phyloP scores from a whole-genome alignment of 1,140 invertebrate species.

The Drosophila navojoa region DNA sequence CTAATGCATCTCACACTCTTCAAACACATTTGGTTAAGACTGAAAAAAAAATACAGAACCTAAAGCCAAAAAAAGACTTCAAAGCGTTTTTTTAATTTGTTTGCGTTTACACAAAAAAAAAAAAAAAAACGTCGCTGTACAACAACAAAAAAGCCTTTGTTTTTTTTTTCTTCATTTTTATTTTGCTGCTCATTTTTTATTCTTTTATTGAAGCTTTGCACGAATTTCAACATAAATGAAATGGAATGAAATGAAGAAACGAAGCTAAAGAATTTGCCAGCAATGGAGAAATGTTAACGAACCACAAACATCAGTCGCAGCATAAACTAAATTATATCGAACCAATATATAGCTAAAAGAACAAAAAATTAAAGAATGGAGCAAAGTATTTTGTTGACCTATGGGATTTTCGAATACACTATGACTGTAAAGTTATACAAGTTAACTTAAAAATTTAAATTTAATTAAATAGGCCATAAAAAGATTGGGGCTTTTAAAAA shows the following conservation, averaged over 20 bases:
- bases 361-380: slow-evolving; percentile 29
- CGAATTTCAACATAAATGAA: slow-evolving; percentile 67
- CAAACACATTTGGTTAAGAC: slow-evolving; percentile 1
- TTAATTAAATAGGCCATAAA: too few species aligned
- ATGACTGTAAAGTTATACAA: neutral
- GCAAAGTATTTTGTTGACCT: slow-evolving; percentile 31
- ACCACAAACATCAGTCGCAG: slow-evolving; percentile 56
- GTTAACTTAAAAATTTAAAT: too few species aligned
- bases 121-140: slow-evolving; percentile 44
- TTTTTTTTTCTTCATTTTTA: slow-evolving; percentile 30
- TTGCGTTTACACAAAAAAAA: slow-evolving; percentile 54
- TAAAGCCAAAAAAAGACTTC: slow-evolving; percentile 5
- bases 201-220: slow-evolving; percentile 60
- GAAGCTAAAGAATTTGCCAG: slow-evolving; percentile 64
- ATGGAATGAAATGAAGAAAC: slow-evolving; percentile 31
- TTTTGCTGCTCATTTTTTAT: slow-evolving; percentile 15
- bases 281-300: slow-evolving; percentile 55
- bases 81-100: slow-evolving; percentile 42
- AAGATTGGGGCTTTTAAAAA: too few species aligned
- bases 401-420: slow-evolving; percentile 7
- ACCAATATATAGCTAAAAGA: slow-evolving; percentile 34
- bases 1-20: slow-evolving; percentile 24
- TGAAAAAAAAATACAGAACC: neutral
- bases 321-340: slow-evolving; percentile 55
- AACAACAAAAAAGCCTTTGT: slow-evolving; percentile 24